Conservation (phyloP, 1,140 invertebrate genomes). For the Rhyzopertha dominica region DNA sequence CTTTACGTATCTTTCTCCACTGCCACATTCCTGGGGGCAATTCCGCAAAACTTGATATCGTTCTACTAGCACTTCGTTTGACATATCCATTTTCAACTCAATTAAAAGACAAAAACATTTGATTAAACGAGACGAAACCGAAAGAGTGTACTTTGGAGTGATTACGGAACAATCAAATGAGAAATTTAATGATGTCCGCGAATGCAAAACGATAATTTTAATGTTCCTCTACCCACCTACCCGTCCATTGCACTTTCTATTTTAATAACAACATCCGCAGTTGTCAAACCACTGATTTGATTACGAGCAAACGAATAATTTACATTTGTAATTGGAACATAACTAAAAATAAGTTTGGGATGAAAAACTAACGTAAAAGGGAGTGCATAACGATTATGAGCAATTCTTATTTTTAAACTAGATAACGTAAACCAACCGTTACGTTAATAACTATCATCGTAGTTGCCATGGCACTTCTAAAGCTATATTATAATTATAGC, state of each 20-base stretch:
- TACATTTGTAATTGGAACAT: no score
- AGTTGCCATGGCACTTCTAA: no score
- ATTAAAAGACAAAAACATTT: conserved; percentile 12
- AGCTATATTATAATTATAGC: no score
- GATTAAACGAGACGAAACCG: conserved; percentile 6
- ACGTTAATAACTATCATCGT: no score
- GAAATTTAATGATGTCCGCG: conserved; percentile 12
- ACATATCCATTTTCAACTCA: conserved; percentile 31
- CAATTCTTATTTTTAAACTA: no score
- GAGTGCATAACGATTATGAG: no score
- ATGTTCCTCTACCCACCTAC: conserved; percentile 12
- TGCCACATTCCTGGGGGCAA: conserved; percentile 2
- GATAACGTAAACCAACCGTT: no score
- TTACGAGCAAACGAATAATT: no score
- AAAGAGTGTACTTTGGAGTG: conserved; percentile 1
- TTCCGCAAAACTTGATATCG: conserved; percentile 14
- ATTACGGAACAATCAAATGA: conserved; percentile 13
- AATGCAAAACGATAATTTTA: conserved; percentile 14
- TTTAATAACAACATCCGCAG: no score
- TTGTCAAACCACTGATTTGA: no score
- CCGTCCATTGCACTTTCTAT: conserved; percentile 27
- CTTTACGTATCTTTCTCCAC: conserved; percentile 5
- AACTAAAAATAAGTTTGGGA: no score
- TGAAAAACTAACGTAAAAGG: no score
- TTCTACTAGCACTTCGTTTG: conserved; percentile 18